A percentile compares a stretch with the other conserved stretches of the same genome.
Conservation (phyloP, 2,113 vertebrate species). For the Lasiurus borealis region DNA sequence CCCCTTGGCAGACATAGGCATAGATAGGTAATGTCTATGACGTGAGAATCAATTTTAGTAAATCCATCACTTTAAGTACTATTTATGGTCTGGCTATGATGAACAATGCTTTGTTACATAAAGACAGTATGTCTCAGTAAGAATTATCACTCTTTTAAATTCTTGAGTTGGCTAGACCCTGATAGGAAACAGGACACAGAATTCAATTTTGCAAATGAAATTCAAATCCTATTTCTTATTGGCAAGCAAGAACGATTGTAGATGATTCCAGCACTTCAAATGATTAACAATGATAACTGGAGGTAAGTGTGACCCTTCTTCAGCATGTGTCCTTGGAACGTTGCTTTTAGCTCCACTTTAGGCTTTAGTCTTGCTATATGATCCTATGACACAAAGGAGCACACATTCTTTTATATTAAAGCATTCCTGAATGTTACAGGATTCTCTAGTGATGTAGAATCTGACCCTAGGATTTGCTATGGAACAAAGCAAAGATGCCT, state of each 20-base stretch:
- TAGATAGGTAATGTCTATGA: not conserved
- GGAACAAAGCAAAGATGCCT: slow-evolving; percentile 41
- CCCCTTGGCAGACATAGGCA: not conserved
- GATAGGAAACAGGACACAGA: not conserved
- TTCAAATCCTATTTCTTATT: slow-evolving; percentile 1
- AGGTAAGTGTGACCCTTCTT: not conserved
- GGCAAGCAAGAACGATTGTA: not conserved
- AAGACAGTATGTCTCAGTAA: not conserved
- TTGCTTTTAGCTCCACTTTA: not conserved
- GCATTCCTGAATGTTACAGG: slow-evolving; percentile 22
- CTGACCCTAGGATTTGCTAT: not conserved
- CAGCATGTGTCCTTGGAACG: not conserved
- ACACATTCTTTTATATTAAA: slow-evolving; percentile 43
- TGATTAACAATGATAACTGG: not conserved
- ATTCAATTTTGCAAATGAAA: slow-evolving; percentile 32
- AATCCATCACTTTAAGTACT: not conserved
- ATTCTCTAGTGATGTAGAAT: not conserved
- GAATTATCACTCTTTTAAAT: not conserved
- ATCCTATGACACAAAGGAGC: not conserved
- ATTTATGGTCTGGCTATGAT: slow-evolving; percentile 11
- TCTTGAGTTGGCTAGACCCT: slow-evolving; percentile 2
- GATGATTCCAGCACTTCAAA: not conserved
- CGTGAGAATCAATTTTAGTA: not conserved
- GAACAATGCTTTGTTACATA: not conserved
- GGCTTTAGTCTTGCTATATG: not conserved